Evolutionary conservation across 1,140 invertebrate species (phyloP), one percentile per base, ranked within the genome.

Genomic region (Drosophila asahinai): DNA sequence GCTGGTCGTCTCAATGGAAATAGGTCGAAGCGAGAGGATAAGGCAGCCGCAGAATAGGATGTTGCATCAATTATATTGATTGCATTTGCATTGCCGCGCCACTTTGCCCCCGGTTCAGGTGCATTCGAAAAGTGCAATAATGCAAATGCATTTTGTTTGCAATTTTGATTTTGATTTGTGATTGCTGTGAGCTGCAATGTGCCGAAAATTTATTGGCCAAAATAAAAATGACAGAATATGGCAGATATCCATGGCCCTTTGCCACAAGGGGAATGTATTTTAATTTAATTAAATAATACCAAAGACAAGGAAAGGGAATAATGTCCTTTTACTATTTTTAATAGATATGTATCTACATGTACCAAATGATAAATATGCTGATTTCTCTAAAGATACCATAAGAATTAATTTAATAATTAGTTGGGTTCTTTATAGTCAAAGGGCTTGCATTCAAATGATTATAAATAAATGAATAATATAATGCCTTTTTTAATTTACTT

Each of bases 1-100:
- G 70, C 42, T 33, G 45, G 42, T 59, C 54, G 55, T 73, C 54
- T 72, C 67, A 60, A 51, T 73, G 54, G 66, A 72, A 72, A 70
- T 51, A 19, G 9, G 15, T 49, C 36, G 30, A 27, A 14, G 25
- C 36, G n/a, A 43, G 3, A 33, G 43, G 12, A 5, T 15, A n/a
- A 11, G 19, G 27, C 36, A 27, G 70, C 66, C 45, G 47, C 54
- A 60, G 47, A 51, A 51, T 48, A 30, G 64, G 67, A 71, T 71
- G 67, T 47, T 73, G 70, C 68, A 73, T 73, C 70, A 73, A 73
- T 73, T 73, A 73, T 73, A 73, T 73, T 73, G 70, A 73, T 73
- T 73, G 70, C 70, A 73, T 73, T 73, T 72, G 54, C 70, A 60
- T 73, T 72, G 67, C 38, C 38, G 25, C 36, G 49, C 62, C 61